Evolutionary conservation across 2,113 vertebrate genomes (phyloP), one percentile per base, ranked within the genome.

Genomic region (Morphnarchus princeps): DNA sequence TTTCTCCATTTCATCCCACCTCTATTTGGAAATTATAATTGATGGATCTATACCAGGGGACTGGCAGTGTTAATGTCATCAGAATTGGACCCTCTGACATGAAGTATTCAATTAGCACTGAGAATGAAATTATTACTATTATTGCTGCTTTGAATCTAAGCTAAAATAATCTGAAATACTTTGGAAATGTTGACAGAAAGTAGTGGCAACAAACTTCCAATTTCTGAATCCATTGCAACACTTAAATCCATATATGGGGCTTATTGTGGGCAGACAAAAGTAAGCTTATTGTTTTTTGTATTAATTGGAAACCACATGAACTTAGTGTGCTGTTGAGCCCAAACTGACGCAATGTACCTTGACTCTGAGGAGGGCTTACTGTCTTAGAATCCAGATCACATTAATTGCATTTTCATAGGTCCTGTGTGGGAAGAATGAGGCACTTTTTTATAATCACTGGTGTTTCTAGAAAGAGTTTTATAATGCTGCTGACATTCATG

Each of bases 401-500:
- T 66, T 62, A 72, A 78, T 62, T 70, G 22, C 31, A 3, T 86
- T 95, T 72, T n/a, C 82, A 22, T 57, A 76, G 36, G 19, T 95
- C 22, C 49, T 54, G 54, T 32, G 89, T 94, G 86, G 95, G 93
- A 89, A 92, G 83, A 93, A 92, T 50, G 57, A 96, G 55, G 81
- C 36, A 66, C 62, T 31, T 73, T 43, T 84, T 66, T 71, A 19
- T 87, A 69, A 57, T 38, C 2, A 1, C 31, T 52, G 55, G n/a
- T 74, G 87, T 91, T 96, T 90, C 89, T 97, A 93, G 91, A 70
- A 96, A 95, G 70, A 89, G 38, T 70, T 96, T 97, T 92, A 65
- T 94, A 91, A 95, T 61, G 29, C 38, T 78, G 55, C 62, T 94
- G 92, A 90, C 73, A 87, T 93, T 94, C 90, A 78, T 90, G 57